Evolutionary conservation across 2,888 invertebrate genomes (phyloP).

Genomic region (Phymatocera aterrima): DNA sequence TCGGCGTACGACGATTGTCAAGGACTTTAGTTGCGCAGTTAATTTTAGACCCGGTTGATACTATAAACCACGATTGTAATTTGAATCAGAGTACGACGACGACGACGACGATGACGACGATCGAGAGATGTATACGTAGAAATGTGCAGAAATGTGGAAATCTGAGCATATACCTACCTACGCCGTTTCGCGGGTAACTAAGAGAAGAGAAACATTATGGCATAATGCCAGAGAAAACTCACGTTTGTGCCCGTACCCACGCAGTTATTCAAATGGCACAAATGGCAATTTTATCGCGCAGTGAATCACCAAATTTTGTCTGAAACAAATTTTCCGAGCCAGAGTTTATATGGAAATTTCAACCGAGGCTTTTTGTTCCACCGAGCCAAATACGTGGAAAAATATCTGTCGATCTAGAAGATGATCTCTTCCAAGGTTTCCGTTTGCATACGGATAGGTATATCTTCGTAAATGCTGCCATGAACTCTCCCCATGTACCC

Average conservation of each 20-base stretch:
- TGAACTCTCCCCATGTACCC: background rate
- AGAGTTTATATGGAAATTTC: slow-evolving; percentile 18
- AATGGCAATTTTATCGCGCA: slow-evolving; percentile 42
- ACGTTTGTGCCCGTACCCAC: slow-evolving; percentile 16
- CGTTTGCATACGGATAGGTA: too few species aligned
- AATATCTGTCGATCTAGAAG: slow-evolving; percentile 4
- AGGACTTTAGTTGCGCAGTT: background rate
- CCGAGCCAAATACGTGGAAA: background rate
- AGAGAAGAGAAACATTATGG: slow-evolving; percentile 38
- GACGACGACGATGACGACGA: too few species aligned
- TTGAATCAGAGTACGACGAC: background rate
- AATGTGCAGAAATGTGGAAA: background rate
- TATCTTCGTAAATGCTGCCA: background rate
- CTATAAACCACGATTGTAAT: slow-evolving; percentile 20
- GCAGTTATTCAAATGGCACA: slow-evolving; percentile 42
- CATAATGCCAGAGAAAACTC: slow-evolving; percentile 34
- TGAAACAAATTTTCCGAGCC: slow-evolving; percentile 3
- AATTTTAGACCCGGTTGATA: slow-evolving; percentile 5
- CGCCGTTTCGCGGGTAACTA: slow-evolving; percentile 30
- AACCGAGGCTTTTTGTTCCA: background rate
- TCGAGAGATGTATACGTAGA: too few species aligned
- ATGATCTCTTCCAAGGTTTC: background rate
- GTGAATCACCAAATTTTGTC: slow-evolving; percentile 37
- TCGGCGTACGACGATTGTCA: background rate
- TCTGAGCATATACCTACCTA: background rate